Base-by-base conservation (phyloP, 2,113 vertebrate species). In the Syngnathus typhle region DNA sequence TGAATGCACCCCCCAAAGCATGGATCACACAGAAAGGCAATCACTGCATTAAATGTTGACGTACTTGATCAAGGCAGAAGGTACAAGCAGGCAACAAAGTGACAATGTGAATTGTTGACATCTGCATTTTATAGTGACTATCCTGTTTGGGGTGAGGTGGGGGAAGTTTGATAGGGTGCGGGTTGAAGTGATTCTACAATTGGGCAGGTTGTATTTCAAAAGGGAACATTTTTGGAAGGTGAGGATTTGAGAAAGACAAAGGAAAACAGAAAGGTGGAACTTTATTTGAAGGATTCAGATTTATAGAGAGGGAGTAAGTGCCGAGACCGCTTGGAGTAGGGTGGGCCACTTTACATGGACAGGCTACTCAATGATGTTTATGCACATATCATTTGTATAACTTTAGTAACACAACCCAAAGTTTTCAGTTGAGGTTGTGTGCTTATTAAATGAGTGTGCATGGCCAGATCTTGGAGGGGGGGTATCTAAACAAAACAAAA, bases 91-190 rank as follows among this genome's bases (percentile, higher is more conserved):
- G 85, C 86, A 80, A 82, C 82, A 72, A 36, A 60, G 91, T 93
- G 87, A 89, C 84, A 82, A 72, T 74, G 73, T 78, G 76, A 85
- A 88, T 83, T 87, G 77, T 93, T 95, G 95, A 98, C 94, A 96
- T 95, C 95, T 98, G 95, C 95, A 97, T 97, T 95, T 94, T 74
- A 91, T 58, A 71, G 79, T 84, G 82, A 78, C 71, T 85, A 87
- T 89, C 88, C 88, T 46, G 74, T 81, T 76, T 39, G 67, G 75
- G 78, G 71, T 36, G 27, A 36, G 6, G 62, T 47, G 62, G 13
- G 13, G 39, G 54, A 39, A 11, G 23, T 52, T 65, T 59, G 74
- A 11, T 5, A 23, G 52, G 21, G 15, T 5, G 55, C 13, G 69
- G 69, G 61, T 78, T 78, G 69, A 27, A 46, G 52, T 67, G 56